These are phyloP conservation scores for Drosophila persimilis DNA, from an alignment of 1,140 invertebrate genomes.

Conservation along the genomic window DNA sequence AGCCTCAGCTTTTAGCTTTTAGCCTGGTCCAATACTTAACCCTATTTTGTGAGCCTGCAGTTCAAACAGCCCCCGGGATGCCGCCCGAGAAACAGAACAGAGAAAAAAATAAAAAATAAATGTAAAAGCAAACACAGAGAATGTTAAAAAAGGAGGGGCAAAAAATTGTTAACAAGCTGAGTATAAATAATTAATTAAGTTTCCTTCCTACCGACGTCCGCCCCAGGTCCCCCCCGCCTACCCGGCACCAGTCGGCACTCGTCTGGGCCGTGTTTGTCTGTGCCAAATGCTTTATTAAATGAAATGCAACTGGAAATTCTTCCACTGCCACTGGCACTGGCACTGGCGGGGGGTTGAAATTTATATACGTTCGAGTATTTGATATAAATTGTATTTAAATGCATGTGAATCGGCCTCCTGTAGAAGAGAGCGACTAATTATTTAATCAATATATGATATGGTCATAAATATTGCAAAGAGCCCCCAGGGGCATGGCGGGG, in stretches of 20 bases:
- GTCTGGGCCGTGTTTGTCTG: constrained; percentile 2
- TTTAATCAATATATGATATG: constrained; percentile 61
- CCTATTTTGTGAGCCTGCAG: constrained; percentile 33
- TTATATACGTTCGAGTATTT: constrained; percentile 36
- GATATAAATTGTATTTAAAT: constrained; percentile 55
- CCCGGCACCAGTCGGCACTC: not conserved
- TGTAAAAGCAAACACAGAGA: constrained; percentile 7
- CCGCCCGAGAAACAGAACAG: constrained; percentile 11
- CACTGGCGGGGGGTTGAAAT: not conserved
- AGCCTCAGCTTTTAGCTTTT: constrained; percentile 16
- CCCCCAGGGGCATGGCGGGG: constrained; percentile 4
- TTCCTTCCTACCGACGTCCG: not conserved
- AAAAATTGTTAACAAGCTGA: constrained; percentile 55
- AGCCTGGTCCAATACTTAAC: constrained; percentile 48
- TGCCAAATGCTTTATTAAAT: constrained; percentile 46
- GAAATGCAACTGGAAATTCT: constrained; percentile 31
- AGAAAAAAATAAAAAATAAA: constrained; percentile 23
- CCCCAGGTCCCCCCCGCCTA: not conserved
- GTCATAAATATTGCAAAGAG: constrained; percentile 55
- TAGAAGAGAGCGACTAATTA: constrained; percentile 48
- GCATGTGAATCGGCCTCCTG: constrained; percentile 29
- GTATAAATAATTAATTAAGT: constrained; percentile 61
- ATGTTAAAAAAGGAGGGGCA: not conserved
- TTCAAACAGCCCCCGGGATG: constrained; percentile 14
- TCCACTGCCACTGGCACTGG: not conserved